These are phyloP conservation scores for Drosophila macrospina DNA, from an alignment of 2,888 invertebrate species.

Conservation along the genomic window DNA sequence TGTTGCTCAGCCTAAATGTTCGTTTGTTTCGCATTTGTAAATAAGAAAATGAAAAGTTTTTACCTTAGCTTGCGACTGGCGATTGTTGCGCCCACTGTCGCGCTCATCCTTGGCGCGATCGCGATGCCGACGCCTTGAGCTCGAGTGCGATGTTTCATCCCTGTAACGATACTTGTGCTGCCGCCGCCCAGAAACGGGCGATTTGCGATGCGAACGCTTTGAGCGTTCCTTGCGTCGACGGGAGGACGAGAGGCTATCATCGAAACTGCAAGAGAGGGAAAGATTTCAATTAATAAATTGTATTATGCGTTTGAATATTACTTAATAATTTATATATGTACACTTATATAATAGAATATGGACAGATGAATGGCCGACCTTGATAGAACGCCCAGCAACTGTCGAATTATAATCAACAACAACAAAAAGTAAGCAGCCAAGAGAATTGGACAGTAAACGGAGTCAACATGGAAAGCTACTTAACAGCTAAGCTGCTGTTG, in stretches of 20 bases:
- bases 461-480: slow-evolving; percentile 78
- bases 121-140: slow-evolving; percentile 84
- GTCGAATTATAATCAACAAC: slow-evolving; percentile 52
- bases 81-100: slow-evolving; percentile 83
- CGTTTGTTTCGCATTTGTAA: slow-evolving; percentile 62
- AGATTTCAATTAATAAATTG: background rate
- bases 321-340: slow-evolving; percentile 9
- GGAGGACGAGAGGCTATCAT: slow-evolving; percentile 88
- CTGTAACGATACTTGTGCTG: slow-evolving; percentile 88
- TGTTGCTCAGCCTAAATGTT: slow-evolving; percentile 47
- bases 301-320: background rate
- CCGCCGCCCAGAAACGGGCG: slow-evolving; percentile 91
- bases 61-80: slow-evolving; percentile 85
- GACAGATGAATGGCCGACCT: slow-evolving; percentile 76
- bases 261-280: slow-evolving; percentile 77
- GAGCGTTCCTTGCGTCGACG: slow-evolving; percentile 93
- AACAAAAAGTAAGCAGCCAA: slow-evolving; percentile 33
- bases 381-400: slow-evolving; percentile 74
- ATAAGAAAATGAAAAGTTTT: slow-evolving; percentile 83
- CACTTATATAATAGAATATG: slow-evolving; percentile 3
- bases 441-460: slow-evolving; percentile 61
- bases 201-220: slow-evolving; percentile 94
- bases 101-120: slow-evolving; percentile 85
- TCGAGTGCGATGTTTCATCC: slow-evolving; percentile 85
- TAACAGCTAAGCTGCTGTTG: slow-evolving; percentile 61